phyloP scores from a whole-genome alignment of 1,140 invertebrate species.

The Leptinotarsa texana region DNA sequence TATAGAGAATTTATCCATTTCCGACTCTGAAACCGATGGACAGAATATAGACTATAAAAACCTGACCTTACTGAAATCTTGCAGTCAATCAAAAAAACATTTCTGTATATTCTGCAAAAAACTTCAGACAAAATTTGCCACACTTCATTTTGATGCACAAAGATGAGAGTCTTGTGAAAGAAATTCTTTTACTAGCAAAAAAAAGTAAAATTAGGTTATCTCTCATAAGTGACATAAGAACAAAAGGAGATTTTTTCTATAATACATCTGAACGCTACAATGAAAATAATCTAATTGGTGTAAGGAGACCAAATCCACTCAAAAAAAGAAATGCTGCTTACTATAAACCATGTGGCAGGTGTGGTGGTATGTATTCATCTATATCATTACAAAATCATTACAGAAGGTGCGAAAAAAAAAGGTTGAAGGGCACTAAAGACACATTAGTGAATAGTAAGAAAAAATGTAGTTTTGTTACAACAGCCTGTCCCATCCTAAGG shows the following conservation, averaged over 20 bases:
- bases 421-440: background rate
- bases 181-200: background rate
- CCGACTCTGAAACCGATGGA: no score
- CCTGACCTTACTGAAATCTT: no score
- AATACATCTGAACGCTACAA: background rate
- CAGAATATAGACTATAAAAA: no score
- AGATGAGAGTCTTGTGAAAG: background rate
- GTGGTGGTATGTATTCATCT: background rate
- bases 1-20: no score
- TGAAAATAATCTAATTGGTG: background rate
- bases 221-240: background rate
- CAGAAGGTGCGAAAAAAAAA: background rate
- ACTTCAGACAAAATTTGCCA: background rate
- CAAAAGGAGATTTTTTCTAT: background rate
- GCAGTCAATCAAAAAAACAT: background rate
- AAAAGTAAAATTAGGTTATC: background rate
- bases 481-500: background rate
- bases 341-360: background rate
- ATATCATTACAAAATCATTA: background rate
- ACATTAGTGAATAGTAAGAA: background rate
- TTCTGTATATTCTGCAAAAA: conserved; percentile 7
- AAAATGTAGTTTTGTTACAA: background rate
- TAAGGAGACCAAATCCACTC: background rate
- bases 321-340: background rate
- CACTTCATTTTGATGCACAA: background rate